Evolutionary conservation across 2,797 vertebrate species (phyloP), one percentile per base, ranked within the genome.

Genomic region (Acridotheres tristis): DNA sequence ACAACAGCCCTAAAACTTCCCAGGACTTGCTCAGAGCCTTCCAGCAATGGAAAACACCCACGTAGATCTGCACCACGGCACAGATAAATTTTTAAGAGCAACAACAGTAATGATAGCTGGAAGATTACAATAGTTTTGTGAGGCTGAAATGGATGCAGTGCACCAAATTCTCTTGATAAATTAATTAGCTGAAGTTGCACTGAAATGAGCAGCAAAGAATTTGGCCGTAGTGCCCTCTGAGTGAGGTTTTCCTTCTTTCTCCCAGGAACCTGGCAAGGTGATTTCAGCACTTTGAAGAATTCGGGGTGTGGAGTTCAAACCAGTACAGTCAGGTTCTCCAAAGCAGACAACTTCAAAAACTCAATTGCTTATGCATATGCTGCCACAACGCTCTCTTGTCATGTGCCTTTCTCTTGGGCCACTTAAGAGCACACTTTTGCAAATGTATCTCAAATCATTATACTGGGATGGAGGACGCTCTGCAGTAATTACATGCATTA

Each of bases 401-500:
- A 55, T 19, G 43, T 23, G 55, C 40, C 79, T 88, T 91, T 95
- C 83, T 94, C 92, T 87, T 47, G 93, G 74, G 92, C 51, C 83
- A 79, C 93, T 93, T 80, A 78, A 16, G 78, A 62, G 84, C n/a
- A 81, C 62, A 62, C 68, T 94, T 85, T 10, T 69, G 91, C 73
- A 94, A 94, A 93, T 61, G 76, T 32, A 85, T 62, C 79, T 88
- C 9, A 5, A 75, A 59, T 88, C 53, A 42, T 88, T 92, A 91
- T 32, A 55, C 80, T 38, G 48, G 86, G 62, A 65, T 58, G 85
- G 87, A 93, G 82, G 62, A 94, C 75, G 71, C 77, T 94, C 87
- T 54, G 65, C 81, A 55, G 69, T 89, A 95, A 97, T 96, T 95
- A 86, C 53, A 66, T 38, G 71, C 90, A 94, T 94, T 93, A 93